These are phyloP conservation scores for Ptilonorhynchus violaceus DNA, from an alignment of 2,113 vertebrate genomes.

Conservation along the genomic window DNA sequence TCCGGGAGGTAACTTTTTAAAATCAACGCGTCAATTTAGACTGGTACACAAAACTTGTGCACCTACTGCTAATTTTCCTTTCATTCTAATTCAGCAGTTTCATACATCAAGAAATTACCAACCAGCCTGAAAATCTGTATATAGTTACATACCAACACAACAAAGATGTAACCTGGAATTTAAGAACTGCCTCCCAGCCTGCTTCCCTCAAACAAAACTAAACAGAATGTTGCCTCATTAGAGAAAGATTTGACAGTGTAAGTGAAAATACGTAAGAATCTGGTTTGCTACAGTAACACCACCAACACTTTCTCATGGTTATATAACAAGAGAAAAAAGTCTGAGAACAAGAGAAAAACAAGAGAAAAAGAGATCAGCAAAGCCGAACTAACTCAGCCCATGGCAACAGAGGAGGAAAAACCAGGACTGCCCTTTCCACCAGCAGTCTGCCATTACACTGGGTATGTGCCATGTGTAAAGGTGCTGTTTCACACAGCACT, in stretches of 20 bases:
- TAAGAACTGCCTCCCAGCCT: background rate
- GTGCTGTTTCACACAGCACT: background rate
- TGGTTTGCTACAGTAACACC: background rate
- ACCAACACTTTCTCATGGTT: background rate
- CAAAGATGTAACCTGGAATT: background rate
- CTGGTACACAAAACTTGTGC: background rate
- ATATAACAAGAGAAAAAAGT: background rate
- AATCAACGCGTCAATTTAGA: background rate
- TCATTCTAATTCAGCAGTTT: background rate
- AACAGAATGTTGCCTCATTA: background rate
- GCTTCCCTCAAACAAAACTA: background rate
- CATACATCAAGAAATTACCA: background rate
- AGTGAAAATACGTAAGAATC: background rate
- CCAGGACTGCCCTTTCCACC: background rate
- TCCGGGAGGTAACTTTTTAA: background rate
- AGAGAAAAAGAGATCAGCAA: background rate
- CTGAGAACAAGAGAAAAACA: too few relatives aligned
- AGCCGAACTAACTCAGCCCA: background rate
- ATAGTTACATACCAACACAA: background rate
- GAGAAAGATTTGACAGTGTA: background rate
- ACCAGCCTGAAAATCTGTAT: background rate
- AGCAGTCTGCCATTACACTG: background rate
- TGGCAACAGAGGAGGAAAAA: background rate
- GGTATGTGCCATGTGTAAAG: accelerated
- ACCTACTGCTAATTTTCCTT: background rate